Evolutionary conservation across 2,888 invertebrate genomes (phyloP), one percentile per base, ranked within the genome.

Genomic region (Drosophila kokeensis): DNA sequence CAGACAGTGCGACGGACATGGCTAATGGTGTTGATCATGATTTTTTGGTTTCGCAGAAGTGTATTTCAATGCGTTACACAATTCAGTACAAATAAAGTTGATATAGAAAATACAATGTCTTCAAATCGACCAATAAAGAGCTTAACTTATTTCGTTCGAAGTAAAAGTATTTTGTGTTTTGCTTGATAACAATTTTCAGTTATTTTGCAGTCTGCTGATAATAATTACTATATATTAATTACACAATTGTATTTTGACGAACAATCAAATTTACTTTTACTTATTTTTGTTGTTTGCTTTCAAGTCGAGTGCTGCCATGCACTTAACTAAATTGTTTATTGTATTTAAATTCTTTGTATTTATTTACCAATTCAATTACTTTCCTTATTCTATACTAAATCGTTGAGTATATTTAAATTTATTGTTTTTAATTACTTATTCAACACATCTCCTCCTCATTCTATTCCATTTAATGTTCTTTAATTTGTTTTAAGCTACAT

Each of bases 401-500:
- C 21, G 4, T 24, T 49, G 49, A 27, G 10, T 49, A 13, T 13
- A 49, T 13, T 32, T 27, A 0, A n/a, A 2, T 27, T 2, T 11
- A 4, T 10, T 10, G 54, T 59, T 27, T 15, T 8, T 7, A 15
- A 30, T 29, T 52, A 13, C 24, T 4, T 4, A 29, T 52, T 15
- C 15, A 15, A 53, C 13, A 29, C 18, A n/a, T 2, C 18, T 24
- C 24, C 18, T 24, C 24, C 18, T 11, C 6, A 18, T 36, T 6
- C 27, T 2, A 10, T 36, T 18, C 15, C 3, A 36, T 57, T 57
- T 42, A 6, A 27, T 36, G 40, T 45, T 40, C 11, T 52, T 45
- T 29, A 5, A 55, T 67, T 50, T 71, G 38, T 63, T 76, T 77
- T 61, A 18, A 40, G 52, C n/a, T 21, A 24, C 21, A 61, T 49